Evolutionary conservation across 2,888 invertebrate species (phyloP).

Genomic region (Odontocolon sp.): DNA sequence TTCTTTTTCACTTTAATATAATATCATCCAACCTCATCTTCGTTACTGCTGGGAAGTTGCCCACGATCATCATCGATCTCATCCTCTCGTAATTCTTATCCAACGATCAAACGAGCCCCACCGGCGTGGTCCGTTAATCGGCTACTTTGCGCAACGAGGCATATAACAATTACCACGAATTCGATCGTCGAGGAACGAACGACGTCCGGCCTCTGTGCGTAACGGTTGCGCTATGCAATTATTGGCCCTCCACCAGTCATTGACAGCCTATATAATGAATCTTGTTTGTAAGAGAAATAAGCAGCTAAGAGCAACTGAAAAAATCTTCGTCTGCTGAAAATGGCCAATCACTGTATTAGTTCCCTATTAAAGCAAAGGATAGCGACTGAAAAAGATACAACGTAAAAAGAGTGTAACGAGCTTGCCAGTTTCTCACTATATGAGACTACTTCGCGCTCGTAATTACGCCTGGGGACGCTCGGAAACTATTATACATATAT

Average conservation of each 20-base stretch:
- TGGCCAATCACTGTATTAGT: too few relatives aligned
- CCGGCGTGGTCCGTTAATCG: slow-evolving; percentile 31
- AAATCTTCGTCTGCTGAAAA: too few relatives aligned
- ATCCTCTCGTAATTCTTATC: slow-evolving; percentile 34
- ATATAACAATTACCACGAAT: slow-evolving; percentile 54
- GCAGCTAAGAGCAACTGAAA: too few relatives aligned
- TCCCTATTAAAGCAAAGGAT: too few relatives aligned
- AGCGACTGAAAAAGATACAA: not conserved
- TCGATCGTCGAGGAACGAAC: slow-evolving; percentile 47
- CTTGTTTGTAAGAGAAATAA: too few relatives aligned
- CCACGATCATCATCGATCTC: slow-evolving; percentile 40
- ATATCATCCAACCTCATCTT: too few relatives aligned
- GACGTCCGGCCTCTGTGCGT: slow-evolving; percentile 40
- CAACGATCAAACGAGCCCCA: not conserved
- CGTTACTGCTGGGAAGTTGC: slow-evolving; percentile 23
- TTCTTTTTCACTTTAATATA: too few relatives aligned
- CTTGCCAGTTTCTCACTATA: not conserved
- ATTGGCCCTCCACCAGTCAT: too few relatives aligned
- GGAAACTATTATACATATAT: not conserved
- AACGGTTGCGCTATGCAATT: too few relatives aligned
- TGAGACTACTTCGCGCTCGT: too few relatives aligned
- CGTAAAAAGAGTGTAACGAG: not conserved
- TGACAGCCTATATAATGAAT: too few relatives aligned
- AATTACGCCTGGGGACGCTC: not conserved
- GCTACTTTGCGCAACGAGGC: slow-evolving; percentile 49